Conservation (phyloP, 2,797 vertebrate species). For the Tiaroga cobitis region DNA sequence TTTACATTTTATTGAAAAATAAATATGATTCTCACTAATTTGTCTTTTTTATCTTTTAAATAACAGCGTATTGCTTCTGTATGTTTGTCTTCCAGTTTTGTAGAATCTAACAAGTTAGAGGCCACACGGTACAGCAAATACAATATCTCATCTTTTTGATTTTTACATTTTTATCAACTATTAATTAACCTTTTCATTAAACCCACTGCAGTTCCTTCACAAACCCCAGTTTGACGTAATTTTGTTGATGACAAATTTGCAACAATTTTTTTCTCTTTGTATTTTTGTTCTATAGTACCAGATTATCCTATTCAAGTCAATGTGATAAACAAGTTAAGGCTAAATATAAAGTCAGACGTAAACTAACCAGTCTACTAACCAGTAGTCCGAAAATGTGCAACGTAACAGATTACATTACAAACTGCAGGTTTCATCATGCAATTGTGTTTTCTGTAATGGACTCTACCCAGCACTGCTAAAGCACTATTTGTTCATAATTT, state of each 20-base stretch:
- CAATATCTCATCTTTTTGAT: not conserved
- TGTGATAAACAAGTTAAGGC: not conserved
- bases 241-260: no score
- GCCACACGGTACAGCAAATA: not conserved
- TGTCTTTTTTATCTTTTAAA: not conserved
- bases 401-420: not conserved
- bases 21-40: not conserved
- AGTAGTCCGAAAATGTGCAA: not conserved
- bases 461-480: no score
- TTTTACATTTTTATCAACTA: not conserved
- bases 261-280: no score
- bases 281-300: not conserved
- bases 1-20: not conserved
- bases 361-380: not conserved
- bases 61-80: not conserved
- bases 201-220: no score
- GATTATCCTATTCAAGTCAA: not conserved
- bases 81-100: not conserved
- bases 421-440: no score
- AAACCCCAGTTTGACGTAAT: not conserved
- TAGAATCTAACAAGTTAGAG: not conserved
- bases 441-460: no score
- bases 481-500: no score
- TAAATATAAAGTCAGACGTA: not conserved
- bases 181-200: no score